Base-by-base conservation (phyloP, 2,113 vertebrate species). In the Oryzias curvinotus region DNA sequence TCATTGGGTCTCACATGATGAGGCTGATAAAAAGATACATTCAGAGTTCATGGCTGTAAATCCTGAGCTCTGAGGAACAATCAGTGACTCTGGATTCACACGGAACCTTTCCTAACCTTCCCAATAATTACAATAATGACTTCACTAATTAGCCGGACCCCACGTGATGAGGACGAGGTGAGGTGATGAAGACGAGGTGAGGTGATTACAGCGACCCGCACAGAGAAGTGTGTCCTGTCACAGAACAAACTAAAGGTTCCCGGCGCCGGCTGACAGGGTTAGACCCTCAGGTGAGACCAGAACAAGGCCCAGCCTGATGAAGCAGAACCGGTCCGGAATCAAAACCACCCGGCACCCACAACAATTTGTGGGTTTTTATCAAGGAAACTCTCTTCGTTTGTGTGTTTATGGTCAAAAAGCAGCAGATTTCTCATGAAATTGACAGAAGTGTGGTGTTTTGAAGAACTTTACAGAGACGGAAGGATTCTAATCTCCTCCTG, bases 111-210 rank as follows among this genome's bases (percentile, higher is more conserved):
- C 51, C 59, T 67, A 68, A 81, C 79, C 79, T 81, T 77, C 75
- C 71, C 70, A 57, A 85, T 81, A 68, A 85, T 86, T 84, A 80
- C 44, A 61, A 81, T 51, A 71, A 75, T 68, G 69, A 85, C 62
- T 48, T 46, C 28, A 52, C 66, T 80, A 81, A 88, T 88, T 80
- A 83, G 62, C 53, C 10, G 19, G 66, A 57, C 71, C 73, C 52
- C 61, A 57, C 66, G 75, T 21, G 75, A 54, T 23, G 21, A 23
- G 3, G 21, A 23, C 21, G 21, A 23, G 21, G 21, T 55, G 63
- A 54, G 64, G 78, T 21, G 75, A 57, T 1, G 12, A 47, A 45
- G 72, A 56, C 72, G 75, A 57, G 48, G 47, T 4, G 18, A 56
- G 47, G 36, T 57, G 63, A 79, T 82, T 65, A 56, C 53, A 67